Evolutionary conservation across 1,140 invertebrate species (phyloP).

Genomic region (Plutomurus gul): DNA sequence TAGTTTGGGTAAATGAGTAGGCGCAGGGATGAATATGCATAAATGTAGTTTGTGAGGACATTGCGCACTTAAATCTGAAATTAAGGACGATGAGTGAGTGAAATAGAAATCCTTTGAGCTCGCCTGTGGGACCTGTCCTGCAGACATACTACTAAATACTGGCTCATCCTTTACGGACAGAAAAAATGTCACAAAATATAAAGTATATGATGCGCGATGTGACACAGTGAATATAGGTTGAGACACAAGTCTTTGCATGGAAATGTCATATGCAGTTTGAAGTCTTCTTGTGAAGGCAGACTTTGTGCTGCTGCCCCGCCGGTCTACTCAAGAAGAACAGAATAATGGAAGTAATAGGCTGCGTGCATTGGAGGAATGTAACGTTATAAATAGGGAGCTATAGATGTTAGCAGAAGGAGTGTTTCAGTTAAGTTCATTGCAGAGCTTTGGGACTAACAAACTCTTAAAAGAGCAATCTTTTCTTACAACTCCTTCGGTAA

Average conservation of each 20-base stretch:
- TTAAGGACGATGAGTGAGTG: neutral
- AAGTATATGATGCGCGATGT: neutral
- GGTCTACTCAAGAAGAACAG: too few relatives aligned
- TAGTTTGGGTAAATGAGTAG: neutral
- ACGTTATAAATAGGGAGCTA: too few relatives aligned
- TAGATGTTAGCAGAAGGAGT: too few relatives aligned
- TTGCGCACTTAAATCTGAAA: neutral
- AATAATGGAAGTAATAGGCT: too few relatives aligned
- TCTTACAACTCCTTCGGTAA: neutral
- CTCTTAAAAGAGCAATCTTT: neutral
- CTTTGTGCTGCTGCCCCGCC: too few relatives aligned
- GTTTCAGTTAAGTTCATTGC: neutral
- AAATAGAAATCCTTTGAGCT: neutral
- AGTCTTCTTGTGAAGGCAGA: too few relatives aligned
- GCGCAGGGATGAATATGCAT: neutral
- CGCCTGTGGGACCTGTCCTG: too few relatives aligned
- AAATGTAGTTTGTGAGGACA: neutral
- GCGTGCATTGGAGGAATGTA: too few relatives aligned
- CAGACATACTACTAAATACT: too few relatives aligned
- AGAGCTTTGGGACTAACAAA: neutral
- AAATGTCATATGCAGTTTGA: constrained; percentile 11
- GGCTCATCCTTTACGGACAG: neutral
- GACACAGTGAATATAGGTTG: neutral
- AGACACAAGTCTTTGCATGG: neutral
- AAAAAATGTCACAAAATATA: neutral